Conservation (phyloP, 1,140 invertebrate genomes). For the Saccostrea glomerata region DNA sequence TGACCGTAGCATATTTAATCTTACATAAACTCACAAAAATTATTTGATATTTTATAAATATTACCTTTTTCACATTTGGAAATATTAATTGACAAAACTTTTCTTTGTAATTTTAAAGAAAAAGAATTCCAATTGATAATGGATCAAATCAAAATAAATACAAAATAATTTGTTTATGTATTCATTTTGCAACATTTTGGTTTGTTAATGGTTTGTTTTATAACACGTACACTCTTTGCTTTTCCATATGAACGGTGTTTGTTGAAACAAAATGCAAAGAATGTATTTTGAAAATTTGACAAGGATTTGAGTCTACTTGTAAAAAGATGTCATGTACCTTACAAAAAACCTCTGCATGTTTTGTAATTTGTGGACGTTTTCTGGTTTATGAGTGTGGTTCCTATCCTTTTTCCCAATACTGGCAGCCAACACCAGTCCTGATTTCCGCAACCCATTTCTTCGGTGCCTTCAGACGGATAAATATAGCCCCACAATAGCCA, state of each 20-base stretch:
- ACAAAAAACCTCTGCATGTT: not conserved
- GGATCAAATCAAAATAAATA: no score
- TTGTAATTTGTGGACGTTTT: not conserved
- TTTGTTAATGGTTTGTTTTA: no score
- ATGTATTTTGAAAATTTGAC: no score
- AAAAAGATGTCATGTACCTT: not conserved
- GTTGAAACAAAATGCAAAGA: no score
- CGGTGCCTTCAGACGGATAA: conserved; percentile 25
- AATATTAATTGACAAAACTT: not conserved
- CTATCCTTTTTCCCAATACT: not conserved
- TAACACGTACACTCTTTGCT: no score
- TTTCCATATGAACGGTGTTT: no score
- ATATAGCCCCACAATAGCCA: conserved; percentile 33
- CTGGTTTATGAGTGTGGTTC: not conserved
- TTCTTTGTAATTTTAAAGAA: not conserved
- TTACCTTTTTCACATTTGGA: not conserved
- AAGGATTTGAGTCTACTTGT: not conserved
- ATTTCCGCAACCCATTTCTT: conserved; percentile 23
- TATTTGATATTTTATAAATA: not conserved
- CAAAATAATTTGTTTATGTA: no score
- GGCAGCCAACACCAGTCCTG: conserved; percentile 15
- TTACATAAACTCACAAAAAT: no score
- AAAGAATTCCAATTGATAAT: not conserved
- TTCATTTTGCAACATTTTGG: no score
- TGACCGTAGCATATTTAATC: no score